Conservation (phyloP, 2,113 vertebrate species). For the Lutjanus erythropterus region DNA sequence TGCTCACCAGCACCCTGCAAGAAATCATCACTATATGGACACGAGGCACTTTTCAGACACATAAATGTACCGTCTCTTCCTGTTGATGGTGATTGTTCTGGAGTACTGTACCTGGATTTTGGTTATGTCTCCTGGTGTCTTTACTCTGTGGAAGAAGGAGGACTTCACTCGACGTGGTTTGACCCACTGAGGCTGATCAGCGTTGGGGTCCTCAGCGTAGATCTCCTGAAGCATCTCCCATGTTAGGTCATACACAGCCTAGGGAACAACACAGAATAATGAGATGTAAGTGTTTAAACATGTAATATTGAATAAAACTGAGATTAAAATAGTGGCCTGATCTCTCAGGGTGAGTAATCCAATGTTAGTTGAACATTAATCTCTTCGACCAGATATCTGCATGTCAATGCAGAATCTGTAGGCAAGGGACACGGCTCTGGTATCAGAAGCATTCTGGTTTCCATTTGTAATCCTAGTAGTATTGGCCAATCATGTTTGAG, state of each 20-base stretch:
- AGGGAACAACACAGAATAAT: background rate
- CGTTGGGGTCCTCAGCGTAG: constrained; percentile 92
- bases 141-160: constrained; percentile 89
- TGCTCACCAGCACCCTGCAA: no score
- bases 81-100: background rate
- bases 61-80: background rate
- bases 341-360: background rate
- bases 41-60: background rate
- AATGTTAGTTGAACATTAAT: background rate
- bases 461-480: no score
- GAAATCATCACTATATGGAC: no score
- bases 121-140: constrained; percentile 86
- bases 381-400: no score
- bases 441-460: no score
- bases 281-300: background rate
- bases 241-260: constrained; percentile 96
- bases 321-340: background rate
- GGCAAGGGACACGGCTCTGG: no score
- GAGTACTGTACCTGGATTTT: constrained; percentile 88
- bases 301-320: background rate
- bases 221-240: constrained; percentile 96
- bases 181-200: constrained; percentile 93
- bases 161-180: constrained; percentile 89
- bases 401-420: no score
- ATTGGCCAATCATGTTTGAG: no score